These are phyloP conservation scores for Aphaenogaster rudis DNA, from an alignment of 1,140 invertebrate genomes.

Conservation along the genomic window DNA sequence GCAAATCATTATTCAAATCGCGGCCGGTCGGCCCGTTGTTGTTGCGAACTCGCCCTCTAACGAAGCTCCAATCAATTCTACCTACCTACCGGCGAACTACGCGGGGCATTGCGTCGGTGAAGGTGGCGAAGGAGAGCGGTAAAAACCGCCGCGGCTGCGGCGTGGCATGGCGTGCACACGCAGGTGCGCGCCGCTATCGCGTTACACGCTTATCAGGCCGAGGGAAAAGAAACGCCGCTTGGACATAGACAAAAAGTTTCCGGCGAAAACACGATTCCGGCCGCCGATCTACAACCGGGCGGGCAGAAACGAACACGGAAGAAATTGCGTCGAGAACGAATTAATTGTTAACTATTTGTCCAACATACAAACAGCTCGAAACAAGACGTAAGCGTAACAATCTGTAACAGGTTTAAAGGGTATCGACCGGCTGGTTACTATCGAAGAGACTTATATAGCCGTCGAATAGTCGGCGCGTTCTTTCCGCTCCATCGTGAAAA, in stretches of 20 bases:
- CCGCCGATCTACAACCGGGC: neutral
- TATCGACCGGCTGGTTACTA: neutral
- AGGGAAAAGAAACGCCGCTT: conserved; percentile 19
- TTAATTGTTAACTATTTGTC: conserved; percentile 5
- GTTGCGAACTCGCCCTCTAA: conserved; percentile 20
- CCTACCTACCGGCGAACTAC: conserved; percentile 19
- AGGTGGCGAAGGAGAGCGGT: conserved; percentile 1
- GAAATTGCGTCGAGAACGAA: conserved; percentile 16
- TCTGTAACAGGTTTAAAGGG: neutral
- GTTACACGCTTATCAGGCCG: conserved; percentile 50
- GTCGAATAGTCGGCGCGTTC: neutral
- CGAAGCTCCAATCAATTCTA: conserved; percentile 56
- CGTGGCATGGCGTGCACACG: neutral
- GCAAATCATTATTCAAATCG: conserved; percentile 56
- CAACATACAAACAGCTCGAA: neutral
- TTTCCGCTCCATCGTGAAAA: neutral
- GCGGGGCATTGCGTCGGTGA: neutral
- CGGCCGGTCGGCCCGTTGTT: conserved; percentile 12
- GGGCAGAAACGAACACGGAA: neutral
- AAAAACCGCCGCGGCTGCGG: neutral
- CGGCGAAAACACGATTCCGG: conserved; percentile 17
- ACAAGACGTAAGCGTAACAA: neutral
- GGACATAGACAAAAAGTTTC: conserved; percentile 44
- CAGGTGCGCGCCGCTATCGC: conserved; percentile 51
- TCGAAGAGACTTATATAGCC: neutral